Evolutionary conservation across 2,888 invertebrate genomes (phyloP), one percentile per base, ranked within the genome.

Genomic region (Iphiclides podalirius): DNA sequence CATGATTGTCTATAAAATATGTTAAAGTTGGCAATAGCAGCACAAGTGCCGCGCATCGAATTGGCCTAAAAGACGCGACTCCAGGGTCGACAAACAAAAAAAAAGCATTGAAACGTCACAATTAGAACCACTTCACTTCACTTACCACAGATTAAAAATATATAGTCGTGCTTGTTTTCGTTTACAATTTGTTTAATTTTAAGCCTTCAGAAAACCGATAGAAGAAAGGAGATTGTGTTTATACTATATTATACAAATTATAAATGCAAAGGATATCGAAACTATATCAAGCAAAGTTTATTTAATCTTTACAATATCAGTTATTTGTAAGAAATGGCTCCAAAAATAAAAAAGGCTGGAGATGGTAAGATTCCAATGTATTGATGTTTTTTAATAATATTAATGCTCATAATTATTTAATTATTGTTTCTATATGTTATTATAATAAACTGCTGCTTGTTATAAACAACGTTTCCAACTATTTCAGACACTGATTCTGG

Each of bases 401-500:
- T 31, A 4, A 11, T 3, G n/a, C 2, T 11, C 3, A 2, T 2
- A 2, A 26, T 26, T 1, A 8, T 26, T 8, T 26, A 2, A 1
- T 26, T 7, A 26, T 26, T 8, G 1, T 8, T 8, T 31, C 8
- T 31, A 31, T 1, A 31, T n/a, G 12, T 3, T 2, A n/a, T n/a
- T 2, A 31, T 8, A 11, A 11, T 31, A 3, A n/a, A 11, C 8
- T 11, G n/a, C n/a, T n/a, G n/a, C n/a, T n/a, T n/a, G n/a, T n/a
- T n/a, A n/a, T n/a, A 31, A 11, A 11, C 31, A n/a, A 11, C 31
- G 8, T 31, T 31, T n/a, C 9, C 16, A 26, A 7, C 36, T 26
- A 11, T 43, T 70, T 35, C 58, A 87, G 85, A 82, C 39, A 79
- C 84, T 26, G 89, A 89, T 52, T 87, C 88, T 0, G 88, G 88